A percentile compares a stretch with the other conserved stretches of the same genome.
phyloP scores from a whole-genome alignment of 2,797 vertebrate genomes.

The Sarcoramphus papa region DNA sequence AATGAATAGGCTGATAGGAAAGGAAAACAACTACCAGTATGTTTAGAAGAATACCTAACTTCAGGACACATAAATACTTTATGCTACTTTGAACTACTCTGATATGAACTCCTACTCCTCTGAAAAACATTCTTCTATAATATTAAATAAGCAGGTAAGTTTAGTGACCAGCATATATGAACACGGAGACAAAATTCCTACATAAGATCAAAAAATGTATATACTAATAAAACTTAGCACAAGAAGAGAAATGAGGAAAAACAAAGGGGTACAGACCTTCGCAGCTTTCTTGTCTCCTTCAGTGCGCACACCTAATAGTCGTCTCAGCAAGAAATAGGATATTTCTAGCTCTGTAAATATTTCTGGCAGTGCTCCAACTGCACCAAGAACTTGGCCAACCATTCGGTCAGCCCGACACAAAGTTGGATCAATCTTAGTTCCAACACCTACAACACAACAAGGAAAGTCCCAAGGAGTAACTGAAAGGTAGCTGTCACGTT shows the following conservation, averaged over 20 bases:
- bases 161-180: not conserved
- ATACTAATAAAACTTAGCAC: not conserved
- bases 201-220: not conserved
- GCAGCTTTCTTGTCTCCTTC: constrained; percentile 99
- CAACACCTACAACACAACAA: constrained; percentile 82
- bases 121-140: not conserved
- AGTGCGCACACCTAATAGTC: constrained; percentile 93
- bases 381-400: constrained; percentile 98
- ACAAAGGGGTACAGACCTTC: constrained; percentile 77
- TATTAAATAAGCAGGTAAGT: not conserved
- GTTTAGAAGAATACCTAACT: not conserved
- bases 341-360: constrained; percentile 99
- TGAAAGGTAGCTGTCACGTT: not conserved
- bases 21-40: not conserved
- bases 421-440: constrained; percentile 97
- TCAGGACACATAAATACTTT: not conserved
- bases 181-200: not conserved
- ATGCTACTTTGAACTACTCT: not conserved
- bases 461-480: not conserved
- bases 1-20: not conserved
- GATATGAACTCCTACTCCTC: not conserved
- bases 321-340: constrained; percentile 92
- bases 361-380: constrained; percentile 93
- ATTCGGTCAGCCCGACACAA: constrained; percentile 95
- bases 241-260: not conserved